Evolutionary conservation across 2,113 vertebrate genomes (phyloP), one percentile per base, ranked within the genome.

Genomic region (Poeciliopsis prolifica): DNA sequence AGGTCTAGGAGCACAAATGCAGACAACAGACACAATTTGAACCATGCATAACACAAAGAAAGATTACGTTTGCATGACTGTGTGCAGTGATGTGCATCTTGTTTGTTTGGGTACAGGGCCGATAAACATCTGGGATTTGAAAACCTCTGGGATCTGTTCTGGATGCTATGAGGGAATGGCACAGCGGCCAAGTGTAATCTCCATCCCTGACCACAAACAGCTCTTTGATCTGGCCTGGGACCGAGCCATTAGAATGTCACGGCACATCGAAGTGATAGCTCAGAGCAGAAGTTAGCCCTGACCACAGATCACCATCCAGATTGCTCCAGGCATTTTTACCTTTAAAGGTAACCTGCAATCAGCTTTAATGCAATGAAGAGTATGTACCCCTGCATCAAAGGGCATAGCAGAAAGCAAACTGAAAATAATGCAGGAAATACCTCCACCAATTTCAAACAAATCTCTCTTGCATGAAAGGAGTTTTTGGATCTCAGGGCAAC

Each of bases 131-230:
- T 83, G 0, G 68, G 72, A 40, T 44, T 65, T 75, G 70, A 79
- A 70, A 68, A 79, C 88, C 87, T 82, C 72, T 70, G 88, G 90
- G 89, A 86, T 85, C 85, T 48, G 61, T 42, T 71, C 81, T 79
- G 87, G 90, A 86, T 30, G 89, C 76, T 75, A 44, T 70, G 84
- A 83, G 72, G 72, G 80, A 85, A 75, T 72, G 77, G 71, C 86
- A 82, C 62, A 68, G 85, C 86, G 76, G 88, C 88, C 89, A 86
- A 89, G 65, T 85, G 87, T 86, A 91, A 91, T 91, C 87, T 92
- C 69, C 80, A 79, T 64, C 35, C 30, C 61, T 33, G 48, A 79
- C 78, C 91, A 90, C 89, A 90, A 90, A 88, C 82, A 67, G 81
- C 72, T 77, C 91, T 92, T 93, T 92, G 85, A 92, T 91, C 87